Conservation (phyloP, 2,113 vertebrate genomes). For the Clinocottus analis region DNA sequence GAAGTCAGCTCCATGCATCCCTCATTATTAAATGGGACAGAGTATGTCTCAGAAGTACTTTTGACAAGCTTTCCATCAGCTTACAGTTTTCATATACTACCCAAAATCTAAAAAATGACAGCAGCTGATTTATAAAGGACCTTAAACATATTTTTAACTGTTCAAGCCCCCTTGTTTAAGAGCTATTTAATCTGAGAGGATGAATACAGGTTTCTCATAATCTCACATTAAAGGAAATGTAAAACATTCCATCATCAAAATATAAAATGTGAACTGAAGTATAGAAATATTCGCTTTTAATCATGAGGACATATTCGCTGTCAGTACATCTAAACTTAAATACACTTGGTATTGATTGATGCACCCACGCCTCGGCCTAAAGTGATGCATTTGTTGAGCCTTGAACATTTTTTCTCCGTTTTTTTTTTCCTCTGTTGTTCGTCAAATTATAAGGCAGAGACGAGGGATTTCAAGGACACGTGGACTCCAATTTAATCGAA, state of each 20-base stretch:
- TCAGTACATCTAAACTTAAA: slow-evolving; percentile 15
- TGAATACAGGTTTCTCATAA: neutral
- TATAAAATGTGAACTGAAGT: neutral
- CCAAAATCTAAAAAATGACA: neutral
- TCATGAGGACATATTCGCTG: slow-evolving; percentile 14
- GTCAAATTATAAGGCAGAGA: slow-evolving; percentile 78
- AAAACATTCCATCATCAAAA: neutral
- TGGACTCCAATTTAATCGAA: slow-evolving; percentile 82
- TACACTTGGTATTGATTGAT: slow-evolving; percentile 33
- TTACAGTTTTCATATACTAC: neutral
- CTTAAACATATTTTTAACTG: neutral
- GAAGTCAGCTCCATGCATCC: slow-evolving; percentile 9
- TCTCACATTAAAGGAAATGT: slow-evolving; percentile 7
- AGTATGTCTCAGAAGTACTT: neutral
- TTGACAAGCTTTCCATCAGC: slow-evolving; percentile 2
- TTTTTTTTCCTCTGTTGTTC: slow-evolving; percentile 62
- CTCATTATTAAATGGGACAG: slow-evolving; percentile 20
- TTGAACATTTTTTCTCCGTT: slow-evolving; percentile 62
- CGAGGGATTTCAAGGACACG: slow-evolving; percentile 81
- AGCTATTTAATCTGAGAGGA: neutral
- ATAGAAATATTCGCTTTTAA: slow-evolving; percentile 23
- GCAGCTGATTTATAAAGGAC: neutral
- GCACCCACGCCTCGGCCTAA: slow-evolving; percentile 38
- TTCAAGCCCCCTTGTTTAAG: neutral
- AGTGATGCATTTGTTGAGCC: slow-evolving; percentile 71